These are phyloP conservation scores for Strigamia transsilvanica DNA, from an alignment of 2,888 invertebrate species.

Conservation along the genomic window DNA sequence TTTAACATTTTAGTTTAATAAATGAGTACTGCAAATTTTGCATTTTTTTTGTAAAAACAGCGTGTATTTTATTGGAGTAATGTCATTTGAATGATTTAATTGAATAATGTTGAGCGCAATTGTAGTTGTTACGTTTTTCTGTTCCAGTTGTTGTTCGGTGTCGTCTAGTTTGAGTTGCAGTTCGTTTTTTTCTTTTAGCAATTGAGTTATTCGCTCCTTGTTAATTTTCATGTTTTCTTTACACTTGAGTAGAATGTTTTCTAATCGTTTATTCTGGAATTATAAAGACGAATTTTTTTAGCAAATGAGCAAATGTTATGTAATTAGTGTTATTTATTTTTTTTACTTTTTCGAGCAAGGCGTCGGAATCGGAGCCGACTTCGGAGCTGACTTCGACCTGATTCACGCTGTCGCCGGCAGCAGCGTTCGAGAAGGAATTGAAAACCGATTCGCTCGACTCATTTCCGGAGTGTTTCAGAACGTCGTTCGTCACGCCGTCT, in stretches of 20 bases:
- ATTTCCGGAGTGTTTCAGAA: neutral
- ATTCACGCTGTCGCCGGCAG: neutral
- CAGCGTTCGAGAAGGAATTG: neutral
- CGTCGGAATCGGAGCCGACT: neutral
- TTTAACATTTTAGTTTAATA: too few relatives aligned
- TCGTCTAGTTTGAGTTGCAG: neutral
- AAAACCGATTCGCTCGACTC: neutral
- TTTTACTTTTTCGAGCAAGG: conserved; percentile 3
- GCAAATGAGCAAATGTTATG: too few relatives aligned
- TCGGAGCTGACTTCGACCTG: neutral
- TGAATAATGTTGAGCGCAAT: too few relatives aligned
- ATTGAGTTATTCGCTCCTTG: conserved; percentile 20
- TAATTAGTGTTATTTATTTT: too few relatives aligned
- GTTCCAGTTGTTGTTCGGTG: neutral
- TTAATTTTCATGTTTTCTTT: conserved; percentile 11
- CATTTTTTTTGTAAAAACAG: too few relatives aligned
- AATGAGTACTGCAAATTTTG: too few relatives aligned
- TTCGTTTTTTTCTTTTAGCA: conserved; percentile 1
- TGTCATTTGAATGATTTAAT: too few relatives aligned
- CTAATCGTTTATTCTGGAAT: conserved; percentile 20
- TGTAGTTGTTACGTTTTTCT: neutral
- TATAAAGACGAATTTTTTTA: neutral
- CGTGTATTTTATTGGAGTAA: too few relatives aligned
- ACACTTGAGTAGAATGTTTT: neutral
- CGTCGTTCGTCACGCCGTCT: neutral